Evolutionary conservation across 2,797 vertebrate genomes (phyloP).

Genomic region (Carapus acus): DNA sequence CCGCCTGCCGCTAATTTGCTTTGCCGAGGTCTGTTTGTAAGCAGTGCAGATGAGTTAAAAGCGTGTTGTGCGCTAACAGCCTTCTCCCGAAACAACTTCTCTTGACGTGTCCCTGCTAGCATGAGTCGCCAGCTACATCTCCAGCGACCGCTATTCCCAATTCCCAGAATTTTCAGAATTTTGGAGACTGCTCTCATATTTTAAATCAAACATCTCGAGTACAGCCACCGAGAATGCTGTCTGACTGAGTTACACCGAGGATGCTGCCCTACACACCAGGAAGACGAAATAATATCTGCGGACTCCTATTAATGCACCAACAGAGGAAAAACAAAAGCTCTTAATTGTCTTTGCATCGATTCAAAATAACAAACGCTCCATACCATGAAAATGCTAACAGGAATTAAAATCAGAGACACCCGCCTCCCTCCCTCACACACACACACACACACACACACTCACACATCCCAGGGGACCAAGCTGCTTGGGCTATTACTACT

Average conservation of each 20-base stretch:
- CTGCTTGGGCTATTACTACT: constrained; percentile 58
- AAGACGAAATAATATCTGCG: neutral
- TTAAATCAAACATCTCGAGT: too few species aligned
- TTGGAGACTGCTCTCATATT: too few species aligned
- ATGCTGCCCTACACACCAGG: neutral
- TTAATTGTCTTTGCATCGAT: constrained; percentile 20
- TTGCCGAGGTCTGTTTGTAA: constrained; percentile 28
- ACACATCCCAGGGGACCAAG: too few species aligned
- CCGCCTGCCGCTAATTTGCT: constrained; percentile 49
- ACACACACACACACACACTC: too few species aligned
- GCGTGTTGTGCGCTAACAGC: neutral
- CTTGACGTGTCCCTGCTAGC: too few species aligned
- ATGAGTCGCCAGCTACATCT: too few species aligned
- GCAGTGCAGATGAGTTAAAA: constrained; percentile 27
- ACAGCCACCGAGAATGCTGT: too few species aligned
- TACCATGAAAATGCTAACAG: constrained; percentile 71
- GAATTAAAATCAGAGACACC: constrained; percentile 35
- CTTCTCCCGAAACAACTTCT: too few species aligned
- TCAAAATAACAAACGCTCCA: constrained; percentile 33
- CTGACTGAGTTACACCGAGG: too few species aligned
- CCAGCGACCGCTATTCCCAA: too few species aligned
- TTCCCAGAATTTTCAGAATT: too few species aligned
- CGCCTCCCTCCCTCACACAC: constrained; percentile 22
- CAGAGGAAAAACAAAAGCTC: neutral
- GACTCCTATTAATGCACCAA: constrained; percentile 16